Base-by-base conservation (phyloP, 35 echinoderm and acorn worm genomes). In the Apostichopus parvimensis region DNA sequence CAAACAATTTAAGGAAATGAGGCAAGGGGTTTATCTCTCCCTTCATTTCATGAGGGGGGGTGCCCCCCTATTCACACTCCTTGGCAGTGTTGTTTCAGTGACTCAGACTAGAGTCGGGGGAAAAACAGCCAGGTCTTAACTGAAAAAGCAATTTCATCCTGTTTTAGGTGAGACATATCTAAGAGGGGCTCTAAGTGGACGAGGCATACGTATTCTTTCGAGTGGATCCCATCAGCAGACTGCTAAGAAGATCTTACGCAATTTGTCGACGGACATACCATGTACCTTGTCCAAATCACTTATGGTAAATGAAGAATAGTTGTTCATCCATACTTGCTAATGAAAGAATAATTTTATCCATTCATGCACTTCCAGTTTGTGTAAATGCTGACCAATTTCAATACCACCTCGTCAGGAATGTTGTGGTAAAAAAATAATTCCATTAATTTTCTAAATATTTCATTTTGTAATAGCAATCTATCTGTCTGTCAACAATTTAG, bases 261-360 rank as follows among this genome's bases (percentile, higher is more conserved):
- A 83, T 83, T 57, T 52, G 83, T 59, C 53, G 83, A 59, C 83
- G 83, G 5, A 23, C 83, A 59, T 86, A 86, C 56, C 10, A 86
- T 86, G 83, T 86, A 59, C 83, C 83, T 13, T 86, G 83, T n/a
- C 83, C 83, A 86, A 86, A 86, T 23, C 83, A 86, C 83, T 60
- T 86, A 64, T 86, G 83, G 83, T 86, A 86, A 59, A 23, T 57
- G 12, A 24, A 80, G 21, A 72, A 72, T 14, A 12, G 12, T 72
- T 72, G 12, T 72, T 72, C 68, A 72, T 72, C 12, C 68, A 14
- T 72, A 14, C n/a, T 72, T 45, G 34, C 34, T 45, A 45, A 45
- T 45, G 34, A 45, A 45, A 45, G 34, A 45, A 45, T 45, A 45
- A 45, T 45, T 45, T 45, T 45, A 45, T 45, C 34, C 34, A 45